These are phyloP conservation scores for Channa striata DNA, from an alignment of 2,797 vertebrate species.

Conservation along the genomic window DNA sequence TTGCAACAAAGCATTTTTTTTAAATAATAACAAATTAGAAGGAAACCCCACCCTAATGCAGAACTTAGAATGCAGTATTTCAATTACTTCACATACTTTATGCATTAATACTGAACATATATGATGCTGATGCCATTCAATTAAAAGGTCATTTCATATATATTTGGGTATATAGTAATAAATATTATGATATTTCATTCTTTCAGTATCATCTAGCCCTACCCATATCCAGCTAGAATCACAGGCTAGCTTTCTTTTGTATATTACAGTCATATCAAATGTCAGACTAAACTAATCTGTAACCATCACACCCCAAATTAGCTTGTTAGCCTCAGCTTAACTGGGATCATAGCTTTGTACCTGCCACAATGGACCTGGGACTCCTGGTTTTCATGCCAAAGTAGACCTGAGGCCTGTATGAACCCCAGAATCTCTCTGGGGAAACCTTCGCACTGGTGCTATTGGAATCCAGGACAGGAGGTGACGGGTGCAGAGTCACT, in stretches of 20 bases:
- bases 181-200: neutral
- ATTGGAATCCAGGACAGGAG: constrained; percentile 80
- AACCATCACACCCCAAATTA: neutral
- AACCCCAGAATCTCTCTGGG: constrained; percentile 91
- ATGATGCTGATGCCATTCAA: too few relatives aligned
- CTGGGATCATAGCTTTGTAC: constrained; percentile 65
- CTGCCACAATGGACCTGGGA: constrained; percentile 87
- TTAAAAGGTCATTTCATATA: too few relatives aligned
- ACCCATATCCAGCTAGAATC: neutral
- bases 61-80: neutral
- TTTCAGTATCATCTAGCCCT: neutral
- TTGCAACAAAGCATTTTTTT: constrained; percentile 12
- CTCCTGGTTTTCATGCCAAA: constrained; percentile 98
- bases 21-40: constrained; percentile 14
- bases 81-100: neutral
- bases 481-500: constrained; percentile 86
- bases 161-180: too few relatives aligned
- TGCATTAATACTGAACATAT: neutral
- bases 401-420: constrained; percentile 95
- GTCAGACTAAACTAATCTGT: neutral
- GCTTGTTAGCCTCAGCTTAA: neutral
- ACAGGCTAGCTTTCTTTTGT: neutral
- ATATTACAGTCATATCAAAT: neutral
- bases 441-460: constrained; percentile 84
- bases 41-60: neutral